Evolutionary conservation across 1,140 invertebrate species (phyloP), one percentile per base, ranked within the genome.

Genomic region (Cylas formicarius): DNA sequence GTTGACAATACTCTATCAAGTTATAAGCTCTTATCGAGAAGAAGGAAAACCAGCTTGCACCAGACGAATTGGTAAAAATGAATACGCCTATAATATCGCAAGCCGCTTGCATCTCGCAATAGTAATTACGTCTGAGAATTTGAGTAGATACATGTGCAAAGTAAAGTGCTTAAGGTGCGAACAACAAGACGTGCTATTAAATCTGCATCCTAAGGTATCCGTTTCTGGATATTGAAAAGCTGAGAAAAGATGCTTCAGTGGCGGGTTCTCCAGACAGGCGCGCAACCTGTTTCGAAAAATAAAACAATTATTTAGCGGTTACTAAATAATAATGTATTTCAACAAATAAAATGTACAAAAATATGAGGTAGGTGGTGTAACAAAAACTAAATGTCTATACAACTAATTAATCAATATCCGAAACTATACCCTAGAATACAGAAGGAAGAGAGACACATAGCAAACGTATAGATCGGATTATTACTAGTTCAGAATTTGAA

Each of bases 251-350:
- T 33, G 29, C 24, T 32, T 37, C 7, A 32, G 35, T 29, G 35
- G 14, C 34, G 48, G 43, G 32, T 33, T 27, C 36, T 49, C 55
- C 55, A 57, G 23, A 52, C 34, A 20, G 55, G 55, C 26, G 26
- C 52, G 32, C 55, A 57, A 34, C 55, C 55, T 57, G 44, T 50
- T 44, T 31, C 32, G 50, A 56, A 54, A 56, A 57, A 55, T 42
- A 48, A 56, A 50, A 32, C 34, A 19, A 36, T 26, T 44, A 29
- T 45, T 29, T 14, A 29, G 24, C 34, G 19, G 20, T 9, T 37
- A 38, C n/a, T n/a, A n/a, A n/a, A n/a, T n/a, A n/a, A n/a, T 29
- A 35, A 20, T 44, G 36, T 44, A 44, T 44, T 44, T 35, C 27
- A 44, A 44, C 22, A 36, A 36, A 44, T 36, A 43, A 43, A 28